Conservation (phyloP, 2,797 vertebrate genomes). For the Sus cebifrons region DNA sequence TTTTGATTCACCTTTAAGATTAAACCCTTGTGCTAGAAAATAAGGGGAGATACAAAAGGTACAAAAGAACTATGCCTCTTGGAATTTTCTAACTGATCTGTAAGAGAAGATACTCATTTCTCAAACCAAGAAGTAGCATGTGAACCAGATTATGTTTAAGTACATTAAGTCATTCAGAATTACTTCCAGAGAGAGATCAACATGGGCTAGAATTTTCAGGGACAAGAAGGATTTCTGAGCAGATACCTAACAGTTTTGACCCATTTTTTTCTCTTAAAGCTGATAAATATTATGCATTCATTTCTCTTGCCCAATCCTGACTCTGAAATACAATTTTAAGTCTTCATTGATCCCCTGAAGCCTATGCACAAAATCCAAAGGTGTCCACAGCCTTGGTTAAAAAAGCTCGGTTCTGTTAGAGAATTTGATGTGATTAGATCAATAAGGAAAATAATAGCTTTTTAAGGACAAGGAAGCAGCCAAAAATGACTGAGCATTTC, state of each 20-base stretch:
- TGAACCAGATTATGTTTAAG: background rate
- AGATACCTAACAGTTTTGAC: conserved; percentile 3
- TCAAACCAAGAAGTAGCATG: background rate
- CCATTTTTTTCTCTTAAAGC: background rate
- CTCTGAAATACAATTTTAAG: background rate
- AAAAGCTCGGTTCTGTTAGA: background rate
- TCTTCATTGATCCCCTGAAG: background rate
- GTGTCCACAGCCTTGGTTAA: background rate
- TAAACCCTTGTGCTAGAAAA: background rate
- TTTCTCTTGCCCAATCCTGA: background rate
- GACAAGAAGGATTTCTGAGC: background rate
- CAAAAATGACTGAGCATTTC: background rate
- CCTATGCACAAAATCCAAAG: background rate
- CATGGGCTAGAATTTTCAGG: background rate
- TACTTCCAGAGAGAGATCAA: background rate
- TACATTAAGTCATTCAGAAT: background rate
- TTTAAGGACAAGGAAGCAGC: background rate
- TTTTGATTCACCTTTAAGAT: background rate
- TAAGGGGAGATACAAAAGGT: background rate
- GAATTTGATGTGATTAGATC: background rate
- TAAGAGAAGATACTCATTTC: background rate
- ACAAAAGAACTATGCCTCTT: background rate
- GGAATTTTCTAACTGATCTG: background rate
- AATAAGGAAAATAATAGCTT: background rate
- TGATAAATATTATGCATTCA: background rate